Base-by-base conservation (phyloP, 2,113 vertebrate species). In the Puffinus mauretanicus region DNA sequence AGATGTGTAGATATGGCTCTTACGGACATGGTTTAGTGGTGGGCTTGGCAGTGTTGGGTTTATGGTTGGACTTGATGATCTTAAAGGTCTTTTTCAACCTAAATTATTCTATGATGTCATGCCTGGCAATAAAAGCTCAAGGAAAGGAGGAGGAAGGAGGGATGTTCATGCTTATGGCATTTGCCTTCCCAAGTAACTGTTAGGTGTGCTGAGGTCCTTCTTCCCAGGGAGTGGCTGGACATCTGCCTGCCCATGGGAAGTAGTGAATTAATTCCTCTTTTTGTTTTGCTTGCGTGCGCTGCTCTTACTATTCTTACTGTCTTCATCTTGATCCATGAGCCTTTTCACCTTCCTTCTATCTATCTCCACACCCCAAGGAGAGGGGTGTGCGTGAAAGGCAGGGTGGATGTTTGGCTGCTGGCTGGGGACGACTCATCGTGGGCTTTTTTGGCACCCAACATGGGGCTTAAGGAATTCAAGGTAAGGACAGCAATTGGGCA, bases 1-100 rank as follows among this genome's bases (percentile, higher is more conserved):
- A 79, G 19, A 15, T 0, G 0, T 3, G 0, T 58, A 67, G 29
- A 24, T 20, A 4, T 44, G 18, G 6, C 3, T 9, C 18, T 81
- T 44, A 77, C 6, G 10, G 10, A 64, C 8, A 13, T 19, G 18
- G 2, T 78, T 82, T 67, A 40, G 16, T 29, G 17, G 13, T 44
- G 13, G 9, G 22, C n/a, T 81, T 77, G 64, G 12, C 38, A 85
- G 15, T 67, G 27, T 13, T 73, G 49, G 5, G 10, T 75, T 70
- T 26, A 30, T 1, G 2, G 21, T 21, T 38, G 32, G 38, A 55
- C 22, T 38, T 1, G 1, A 16, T 64, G 40, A 47, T 40, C 51
- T 75, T 40, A 34, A 47, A 17, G 26, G 2, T 91, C 11, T 86
- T 86, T 70, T 57, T 13, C 40, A 82, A 73, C 19, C 16, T 54